Percentiles rank a stretch among this genome's conserved stretches.
Evolutionary conservation across 1,140 invertebrate species (phyloP).

Genomic region (Lutraria rhynchaena): DNA sequence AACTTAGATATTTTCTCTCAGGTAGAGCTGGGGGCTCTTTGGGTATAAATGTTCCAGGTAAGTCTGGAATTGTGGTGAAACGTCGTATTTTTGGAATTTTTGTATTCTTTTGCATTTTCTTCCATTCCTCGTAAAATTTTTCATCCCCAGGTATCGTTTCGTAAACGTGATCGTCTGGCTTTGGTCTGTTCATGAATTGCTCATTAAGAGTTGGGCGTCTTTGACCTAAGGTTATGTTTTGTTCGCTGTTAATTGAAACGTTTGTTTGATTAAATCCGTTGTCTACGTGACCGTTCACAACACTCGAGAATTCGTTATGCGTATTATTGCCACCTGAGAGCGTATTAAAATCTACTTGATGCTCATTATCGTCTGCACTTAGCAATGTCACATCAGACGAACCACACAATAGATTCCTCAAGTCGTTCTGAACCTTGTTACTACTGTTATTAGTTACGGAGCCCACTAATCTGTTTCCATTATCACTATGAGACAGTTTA

Average conservation of each 20-base stretch:
- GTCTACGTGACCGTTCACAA: constrained; percentile 32
- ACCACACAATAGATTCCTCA: constrained; percentile 55
- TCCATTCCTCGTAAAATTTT: constrained; percentile 67
- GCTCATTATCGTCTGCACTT: constrained; percentile 51
- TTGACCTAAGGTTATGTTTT: constrained; percentile 1
- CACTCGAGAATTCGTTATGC: constrained; percentile 19
- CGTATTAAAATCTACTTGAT: constrained; percentile 37
- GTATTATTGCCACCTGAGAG: constrained; percentile 32
- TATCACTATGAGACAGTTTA: constrained; percentile 40
- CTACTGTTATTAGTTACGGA: constrained; percentile 19
- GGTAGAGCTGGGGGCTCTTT: constrained; percentile 67
- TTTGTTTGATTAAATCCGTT: constrained; percentile 42
- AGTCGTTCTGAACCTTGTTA: constrained; percentile 58
- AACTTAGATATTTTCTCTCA: constrained; percentile 58
- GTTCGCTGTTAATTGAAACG: constrained; percentile 25
- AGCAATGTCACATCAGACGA: constrained; percentile 46
- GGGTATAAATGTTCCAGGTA: constrained; percentile 63
- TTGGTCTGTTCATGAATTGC: constrained; percentile 52
- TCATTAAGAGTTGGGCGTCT: constrained; percentile 45
- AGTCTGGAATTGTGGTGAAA: constrained; percentile 59
- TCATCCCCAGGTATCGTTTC: constrained; percentile 74
- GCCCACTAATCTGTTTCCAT: constrained; percentile 44
- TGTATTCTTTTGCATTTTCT: constrained; percentile 60
- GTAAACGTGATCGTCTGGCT: constrained; percentile 69
- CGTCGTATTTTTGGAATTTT: constrained; percentile 59